Base-by-base conservation (phyloP, 2,888 invertebrate genomes). In the Drosophila maculinotata region DNA sequence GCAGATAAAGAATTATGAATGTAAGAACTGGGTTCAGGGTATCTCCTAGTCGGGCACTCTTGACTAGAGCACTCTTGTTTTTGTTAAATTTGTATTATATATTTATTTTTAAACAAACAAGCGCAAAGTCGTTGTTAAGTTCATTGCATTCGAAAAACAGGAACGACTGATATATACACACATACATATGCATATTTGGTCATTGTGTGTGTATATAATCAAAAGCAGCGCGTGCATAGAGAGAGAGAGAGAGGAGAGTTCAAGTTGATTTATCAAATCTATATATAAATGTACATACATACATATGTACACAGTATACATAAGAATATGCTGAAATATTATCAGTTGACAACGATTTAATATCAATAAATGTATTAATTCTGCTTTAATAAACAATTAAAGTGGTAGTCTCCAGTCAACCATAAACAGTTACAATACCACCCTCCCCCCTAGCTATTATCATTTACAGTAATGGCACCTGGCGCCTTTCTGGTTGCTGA, bases 101-200 rank as follows among this genome's bases (percentile, higher is more conserved):
- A 49, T 62, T 30, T 74, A 54, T 88, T 88, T 88, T 76, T 70
- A 83, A 83, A 82, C 70, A 83, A 83, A 82, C 80, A 83, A 76
- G 74, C 80, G 54, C 67, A 76, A 79, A 79, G 79, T 79, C 83
- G 76, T 64, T 65, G 59, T 47, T 57, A 70, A 81, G 87, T 89
- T 89, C 89, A 88, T 74, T 87, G 88, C 73, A 88, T 89, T 81
- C 75, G 45, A 58, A 63, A 66, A 69, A 67, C 54, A 69, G 52
- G 62, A 79, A 82, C 76, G 58, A 51, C 63, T 28, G 3, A n/a
- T 25, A 9, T 6, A 23, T 6, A 41, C n/a, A 48, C 8, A 41
- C 39, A 58, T 42, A 38, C 41, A 44, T 38, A 15, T 39, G 8
- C 8, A 28, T n/a, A 23, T 42, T 23, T 52, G n/a, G n/a, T n/a